Evolutionary conservation across 2,888 invertebrate genomes (phyloP), one percentile per base, ranked within the genome.

Genomic region (Smittia sp.): DNA sequence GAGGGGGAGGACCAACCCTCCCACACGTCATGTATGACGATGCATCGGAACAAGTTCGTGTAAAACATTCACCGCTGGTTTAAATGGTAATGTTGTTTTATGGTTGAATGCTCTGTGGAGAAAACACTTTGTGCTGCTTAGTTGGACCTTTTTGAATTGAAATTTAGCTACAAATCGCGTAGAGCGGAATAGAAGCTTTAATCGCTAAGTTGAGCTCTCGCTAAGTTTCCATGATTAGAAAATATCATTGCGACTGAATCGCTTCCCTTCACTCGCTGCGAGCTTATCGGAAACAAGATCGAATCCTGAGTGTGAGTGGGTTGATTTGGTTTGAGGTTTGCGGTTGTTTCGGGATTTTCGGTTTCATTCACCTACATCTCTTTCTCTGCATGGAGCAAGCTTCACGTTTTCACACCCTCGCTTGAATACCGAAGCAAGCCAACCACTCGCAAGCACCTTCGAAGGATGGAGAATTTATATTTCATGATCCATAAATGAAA

Each of bases 301-400:
- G 20, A 22, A 58, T 22, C 24, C 24, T 58, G 20, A 9, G 22
- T 20, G 58, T 24, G 24, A 6, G 24, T 58, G n/a, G 68, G 68
- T 68, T 39, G 68, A 68, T 68, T 68, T 41, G 68, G 68, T 68
- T 68, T 20, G 68, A 18, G 68, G 68, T 15, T 68, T 66, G 66
- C 15, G 62, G 65, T n/a, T 24, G 65, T 65, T 18, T 24, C 13
- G 65, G 65, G 65, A 65, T 65, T 65, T 65, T 32, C 20, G 65
- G 65, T 65, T 65, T 65, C 25, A n/a, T 7, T 27, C 20, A 13
- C 18, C 24, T 32, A 65, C 32, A 13, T 62, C n/a, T n/a, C n/a
- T n/a, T 58, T 7, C 22, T 3, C 3, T 58, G 24, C 24, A 7
- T 4, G 24, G 3, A 46, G 13, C 58, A 58, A 22, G 7, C 2